Evolutionary conservation across 2,888 invertebrate species (phyloP).

Genomic region (Dicyrtoma fusca): DNA sequence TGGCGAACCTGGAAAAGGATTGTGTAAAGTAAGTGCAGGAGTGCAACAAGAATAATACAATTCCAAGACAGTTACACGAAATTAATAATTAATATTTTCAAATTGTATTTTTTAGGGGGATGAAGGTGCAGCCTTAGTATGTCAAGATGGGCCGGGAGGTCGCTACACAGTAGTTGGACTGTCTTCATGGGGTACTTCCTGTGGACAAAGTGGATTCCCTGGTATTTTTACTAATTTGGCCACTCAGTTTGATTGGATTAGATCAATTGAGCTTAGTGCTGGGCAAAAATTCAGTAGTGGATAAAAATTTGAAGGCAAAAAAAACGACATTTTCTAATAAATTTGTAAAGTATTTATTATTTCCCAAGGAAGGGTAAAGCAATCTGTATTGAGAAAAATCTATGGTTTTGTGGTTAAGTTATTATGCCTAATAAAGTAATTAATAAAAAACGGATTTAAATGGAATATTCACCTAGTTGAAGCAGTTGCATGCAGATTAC

Average conservation of each 20-base stretch:
- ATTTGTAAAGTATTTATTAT: no score
- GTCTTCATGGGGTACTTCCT: conserved; percentile 53
- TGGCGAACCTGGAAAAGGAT: conserved; percentile 53
- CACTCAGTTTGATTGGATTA: conserved; percentile 55
- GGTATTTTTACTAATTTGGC: conserved; percentile 52
- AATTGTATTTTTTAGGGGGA: conserved; percentile 49
- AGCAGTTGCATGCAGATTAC: no score
- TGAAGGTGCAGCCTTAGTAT: conserved; percentile 55
- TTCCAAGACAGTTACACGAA: background rate
- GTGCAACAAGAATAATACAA: background rate
- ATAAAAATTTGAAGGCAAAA: background rate
- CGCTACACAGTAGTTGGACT: conserved; percentile 53
- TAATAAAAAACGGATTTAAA: no score
- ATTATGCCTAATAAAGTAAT: no score
- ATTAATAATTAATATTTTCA: conserved; percentile 10
- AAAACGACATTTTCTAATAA: no score
- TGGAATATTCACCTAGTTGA: no score
- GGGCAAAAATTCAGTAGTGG: conserved; percentile 17
- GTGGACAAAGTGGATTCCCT: conserved; percentile 54
- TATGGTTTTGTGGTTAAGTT: no score
- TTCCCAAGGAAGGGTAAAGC: no score
- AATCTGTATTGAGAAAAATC: no score
- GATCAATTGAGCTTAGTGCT: conserved; percentile 43
- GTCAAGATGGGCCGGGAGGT: conserved; percentile 47
- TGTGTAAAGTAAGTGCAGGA: conserved; percentile 49